Conservation (phyloP, 2,113 vertebrate species). For the Nicator chloris region DNA sequence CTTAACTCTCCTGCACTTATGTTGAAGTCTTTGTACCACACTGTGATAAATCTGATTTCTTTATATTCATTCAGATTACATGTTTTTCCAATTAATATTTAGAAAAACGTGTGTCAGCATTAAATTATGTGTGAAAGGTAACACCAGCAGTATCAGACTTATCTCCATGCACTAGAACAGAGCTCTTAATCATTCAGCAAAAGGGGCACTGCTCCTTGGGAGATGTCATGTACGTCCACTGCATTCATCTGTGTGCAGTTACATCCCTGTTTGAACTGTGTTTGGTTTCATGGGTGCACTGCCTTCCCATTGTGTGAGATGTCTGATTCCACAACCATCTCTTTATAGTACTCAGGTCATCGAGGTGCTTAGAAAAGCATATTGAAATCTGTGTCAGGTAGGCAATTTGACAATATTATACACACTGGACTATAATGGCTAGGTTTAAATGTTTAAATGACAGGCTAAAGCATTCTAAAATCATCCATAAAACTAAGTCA, state of each 20-base stretch:
- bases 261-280: background rate
- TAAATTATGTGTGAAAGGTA: background rate
- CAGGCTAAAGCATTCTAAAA: background rate
- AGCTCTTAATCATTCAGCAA: background rate
- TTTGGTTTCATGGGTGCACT: background rate
- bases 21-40: background rate
- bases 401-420: background rate
- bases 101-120: background rate
- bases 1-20: background rate
- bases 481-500: background rate
- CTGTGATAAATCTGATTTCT: background rate
- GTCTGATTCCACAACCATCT: background rate
- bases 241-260: background rate
- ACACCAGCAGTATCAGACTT: background rate
- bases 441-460: background rate
- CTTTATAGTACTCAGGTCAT: background rate
- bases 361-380: background rate
- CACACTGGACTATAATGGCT: background rate
- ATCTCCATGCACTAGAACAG: background rate
- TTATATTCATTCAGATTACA: background rate
- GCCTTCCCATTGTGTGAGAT: background rate
- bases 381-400: background rate
- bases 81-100: background rate
- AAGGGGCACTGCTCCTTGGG: background rate
- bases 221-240: rapidly evolving